Evolutionary conservation across 2,113 vertebrate genomes (phyloP).

Genomic region (Brienomyrus longianalis): DNA sequence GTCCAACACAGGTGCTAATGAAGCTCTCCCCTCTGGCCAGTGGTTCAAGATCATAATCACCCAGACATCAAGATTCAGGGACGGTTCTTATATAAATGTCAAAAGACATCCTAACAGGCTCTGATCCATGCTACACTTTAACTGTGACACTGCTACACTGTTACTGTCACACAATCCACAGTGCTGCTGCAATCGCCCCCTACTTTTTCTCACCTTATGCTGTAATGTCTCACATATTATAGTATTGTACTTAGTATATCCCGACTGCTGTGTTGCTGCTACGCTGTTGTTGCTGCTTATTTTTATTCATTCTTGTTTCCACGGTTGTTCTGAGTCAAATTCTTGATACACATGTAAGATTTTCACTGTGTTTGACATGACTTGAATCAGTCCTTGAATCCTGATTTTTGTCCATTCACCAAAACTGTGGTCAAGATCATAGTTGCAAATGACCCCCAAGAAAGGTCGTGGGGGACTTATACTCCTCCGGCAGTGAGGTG

Average conservation of each 20-base stretch:
- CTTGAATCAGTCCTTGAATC: not conserved
- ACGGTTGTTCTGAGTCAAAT: no score
- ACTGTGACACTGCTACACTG: not conserved
- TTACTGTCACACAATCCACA: not conserved
- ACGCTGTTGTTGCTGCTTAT: no score
- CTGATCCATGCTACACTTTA: not conserved
- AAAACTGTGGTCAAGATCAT: not conserved
- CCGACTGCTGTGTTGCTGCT: not conserved
- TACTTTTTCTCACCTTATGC: not conserved
- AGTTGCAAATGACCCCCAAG: not conserved
- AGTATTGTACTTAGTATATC: not conserved
- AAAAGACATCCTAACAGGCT: not conserved
- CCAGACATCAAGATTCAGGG: not conserved
- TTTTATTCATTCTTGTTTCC: no score
- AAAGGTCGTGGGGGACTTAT: not conserved
- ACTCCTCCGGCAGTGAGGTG: not conserved
- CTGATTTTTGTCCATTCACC: not conserved
- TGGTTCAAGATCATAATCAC: not conserved
- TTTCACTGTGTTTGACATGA: no score
- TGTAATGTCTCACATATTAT: not conserved
- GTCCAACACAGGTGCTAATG: not conserved
- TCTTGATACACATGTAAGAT: no score
- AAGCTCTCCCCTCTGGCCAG: not conserved
- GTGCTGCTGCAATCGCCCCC: not conserved
- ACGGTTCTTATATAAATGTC: not conserved